Evolutionary conservation across 92 coral and sea anemone genomes (phyloP).

Genomic region (Montipora capitata): DNA sequence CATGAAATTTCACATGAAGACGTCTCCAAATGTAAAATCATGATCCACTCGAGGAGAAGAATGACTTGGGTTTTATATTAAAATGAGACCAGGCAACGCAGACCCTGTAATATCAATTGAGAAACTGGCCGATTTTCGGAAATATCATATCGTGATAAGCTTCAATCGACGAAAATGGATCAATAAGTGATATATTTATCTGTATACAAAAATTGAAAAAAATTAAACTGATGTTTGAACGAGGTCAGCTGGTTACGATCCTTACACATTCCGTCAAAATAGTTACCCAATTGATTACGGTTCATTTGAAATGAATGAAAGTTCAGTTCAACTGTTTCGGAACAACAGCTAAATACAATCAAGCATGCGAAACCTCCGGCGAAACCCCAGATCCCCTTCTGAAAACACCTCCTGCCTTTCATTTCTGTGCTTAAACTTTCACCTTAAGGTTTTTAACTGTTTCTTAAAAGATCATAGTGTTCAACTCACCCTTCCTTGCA

Average conservation of each 20-base stretch:
- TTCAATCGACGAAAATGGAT: too few relatives aligned
- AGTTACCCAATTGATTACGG: neutral
- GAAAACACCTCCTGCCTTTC: conserved; percentile 46
- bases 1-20: conserved; percentile 11
- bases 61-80: neutral
- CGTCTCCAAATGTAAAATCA: neutral
- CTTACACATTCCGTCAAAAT: neutral
- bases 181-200: too few relatives aligned
- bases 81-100: neutral
- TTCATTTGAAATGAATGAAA: conserved; percentile 15
- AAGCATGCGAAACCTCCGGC: neutral
- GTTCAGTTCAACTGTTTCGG: neutral
- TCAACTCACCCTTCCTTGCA: conserved; percentile 81
- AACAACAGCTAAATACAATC: neutral
- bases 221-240: neutral
- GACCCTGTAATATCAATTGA: neutral
- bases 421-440: neutral
- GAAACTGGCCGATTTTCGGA: neutral
- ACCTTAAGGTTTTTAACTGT: neutral
- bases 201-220: too few relatives aligned
- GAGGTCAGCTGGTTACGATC: neutral
- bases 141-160: neutral
- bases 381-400: conserved; percentile 1
- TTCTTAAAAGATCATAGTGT: neutral
- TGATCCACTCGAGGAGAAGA: neutral